Conservation (phyloP, 2,888 invertebrate species). For the Apodemia mormo region DNA sequence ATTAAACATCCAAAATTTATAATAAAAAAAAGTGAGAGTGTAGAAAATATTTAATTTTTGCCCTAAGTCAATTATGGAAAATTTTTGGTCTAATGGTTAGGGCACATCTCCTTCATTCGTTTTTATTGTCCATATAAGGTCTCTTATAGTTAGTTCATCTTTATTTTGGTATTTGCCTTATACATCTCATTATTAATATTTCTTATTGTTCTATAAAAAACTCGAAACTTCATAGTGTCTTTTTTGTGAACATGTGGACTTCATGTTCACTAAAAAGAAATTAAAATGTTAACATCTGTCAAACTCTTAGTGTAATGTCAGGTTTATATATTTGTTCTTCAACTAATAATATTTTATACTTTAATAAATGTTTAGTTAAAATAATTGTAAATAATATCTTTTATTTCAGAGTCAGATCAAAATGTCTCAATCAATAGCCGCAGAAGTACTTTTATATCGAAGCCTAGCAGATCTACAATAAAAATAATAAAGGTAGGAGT, state of each 20-base stretch:
- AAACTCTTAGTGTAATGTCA: conserved; percentile 80
- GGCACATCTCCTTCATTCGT: no score
- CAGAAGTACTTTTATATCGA: conserved; percentile 69
- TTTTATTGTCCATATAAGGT: no score
- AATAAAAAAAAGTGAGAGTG: no score
- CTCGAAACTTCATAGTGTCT: background rate
- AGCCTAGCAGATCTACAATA: conserved; percentile 67
- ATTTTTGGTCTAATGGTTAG: no score
- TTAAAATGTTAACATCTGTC: conserved; percentile 62
- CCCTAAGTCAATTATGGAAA: no score
- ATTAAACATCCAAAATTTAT: background rate
- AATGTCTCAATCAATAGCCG: conserved; percentile 74
- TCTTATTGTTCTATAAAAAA: background rate
- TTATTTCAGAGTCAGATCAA: conserved; percentile 67
- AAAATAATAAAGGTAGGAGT: conserved; percentile 67
- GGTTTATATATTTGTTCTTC: conserved; percentile 50
- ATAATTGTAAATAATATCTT: conserved; percentile 33
- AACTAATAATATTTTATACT: background rate
- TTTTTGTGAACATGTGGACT: no score
- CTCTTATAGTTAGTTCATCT: no score
- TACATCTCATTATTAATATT: no score
- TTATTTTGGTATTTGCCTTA: no score
- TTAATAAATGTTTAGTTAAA: conserved; percentile 29
- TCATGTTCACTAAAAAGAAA: conserved; percentile 37
- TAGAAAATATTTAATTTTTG: no score